These are phyloP conservation scores for Gymnosoma rotundatum DNA, from an alignment of 2,888 invertebrate genomes.

Conservation along the genomic window DNA sequence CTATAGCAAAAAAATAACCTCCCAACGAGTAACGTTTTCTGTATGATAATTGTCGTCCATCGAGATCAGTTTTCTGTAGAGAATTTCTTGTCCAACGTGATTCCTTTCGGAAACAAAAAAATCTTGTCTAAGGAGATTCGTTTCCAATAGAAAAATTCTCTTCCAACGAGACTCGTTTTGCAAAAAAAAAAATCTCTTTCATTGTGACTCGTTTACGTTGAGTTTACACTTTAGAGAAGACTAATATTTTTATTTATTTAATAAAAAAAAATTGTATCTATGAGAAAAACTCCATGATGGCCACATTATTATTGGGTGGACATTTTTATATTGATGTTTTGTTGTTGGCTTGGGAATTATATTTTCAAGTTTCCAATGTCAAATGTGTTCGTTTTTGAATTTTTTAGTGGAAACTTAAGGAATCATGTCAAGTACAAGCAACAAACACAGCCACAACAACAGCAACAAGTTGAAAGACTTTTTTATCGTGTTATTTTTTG, in stretches of 20 bases:
- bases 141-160: too few relatives aligned
- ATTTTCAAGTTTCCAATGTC: conserved; percentile 69
- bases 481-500: conserved; percentile 4
- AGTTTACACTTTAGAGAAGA: too few relatives aligned
- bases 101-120: too few relatives aligned
- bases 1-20: too few relatives aligned
- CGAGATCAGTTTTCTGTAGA: too few relatives aligned
- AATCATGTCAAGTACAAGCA: conserved; percentile 70
- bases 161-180: too few relatives aligned
- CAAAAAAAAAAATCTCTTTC: too few relatives aligned
- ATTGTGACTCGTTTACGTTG: too few relatives aligned
- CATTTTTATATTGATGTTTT: conserved; percentile 39
- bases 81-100: too few relatives aligned
- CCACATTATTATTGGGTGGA: conserved; percentile 30
- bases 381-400: conserved; percentile 63
- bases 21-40: too few relatives aligned
- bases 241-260: not conserved
- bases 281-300: conserved; percentile 31
- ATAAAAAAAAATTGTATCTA: not conserved
- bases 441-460: conserved; percentile 34
- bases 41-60: too few relatives aligned
- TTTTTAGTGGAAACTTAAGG: conserved; percentile 63
- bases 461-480: conserved; percentile 45
- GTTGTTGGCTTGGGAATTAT: conserved; percentile 63
- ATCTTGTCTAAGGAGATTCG: too few relatives aligned